Conservation (phyloP, 2,888 invertebrate genomes). For the Agonum fuliginosum region DNA sequence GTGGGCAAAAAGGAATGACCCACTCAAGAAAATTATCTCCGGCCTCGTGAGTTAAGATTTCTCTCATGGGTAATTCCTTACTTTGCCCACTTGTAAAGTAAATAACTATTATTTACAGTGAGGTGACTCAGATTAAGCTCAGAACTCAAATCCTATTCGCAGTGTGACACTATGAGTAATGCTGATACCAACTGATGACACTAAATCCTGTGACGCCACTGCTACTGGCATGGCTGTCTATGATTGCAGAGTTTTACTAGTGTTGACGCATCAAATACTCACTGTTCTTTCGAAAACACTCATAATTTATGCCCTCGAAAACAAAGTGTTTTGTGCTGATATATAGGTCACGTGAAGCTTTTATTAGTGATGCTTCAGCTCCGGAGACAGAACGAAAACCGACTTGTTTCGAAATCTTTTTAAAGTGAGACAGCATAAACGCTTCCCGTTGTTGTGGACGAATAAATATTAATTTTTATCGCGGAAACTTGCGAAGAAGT, state of each 20-base stretch:
- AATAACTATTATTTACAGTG: too few species aligned
- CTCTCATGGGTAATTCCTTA: too few species aligned
- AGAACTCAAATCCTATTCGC: too few species aligned
- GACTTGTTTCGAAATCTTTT: conserved; percentile 44
- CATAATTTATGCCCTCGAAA: conserved; percentile 55
- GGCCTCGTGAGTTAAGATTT: too few species aligned
- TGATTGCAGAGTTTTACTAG: conserved; percentile 27
- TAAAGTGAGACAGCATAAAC: conserved; percentile 13
- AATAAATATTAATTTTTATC: conserved; percentile 45
- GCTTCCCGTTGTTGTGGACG: conserved; percentile 15
- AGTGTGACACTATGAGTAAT: too few species aligned
- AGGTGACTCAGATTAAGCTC: too few species aligned
- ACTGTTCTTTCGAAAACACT: conserved; percentile 48
- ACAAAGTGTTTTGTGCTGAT: conserved; percentile 53
- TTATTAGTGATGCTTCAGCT: conserved; percentile 47
- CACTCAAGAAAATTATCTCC: too few species aligned
- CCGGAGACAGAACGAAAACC: conserved; percentile 27
- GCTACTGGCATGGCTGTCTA: conserved; percentile 1
- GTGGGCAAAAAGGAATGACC: too few species aligned
- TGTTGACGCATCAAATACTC: conserved; percentile 33
- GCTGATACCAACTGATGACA: too few species aligned
- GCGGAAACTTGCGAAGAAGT: not conserved
- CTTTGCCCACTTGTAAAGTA: too few species aligned
- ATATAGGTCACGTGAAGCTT: conserved; percentile 43
- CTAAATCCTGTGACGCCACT: too few species aligned